Percentiles rank a stretch among this genome's conserved stretches.
Conservation (phyloP, 2,888 invertebrate species). For the Pollenia angustigena region DNA sequence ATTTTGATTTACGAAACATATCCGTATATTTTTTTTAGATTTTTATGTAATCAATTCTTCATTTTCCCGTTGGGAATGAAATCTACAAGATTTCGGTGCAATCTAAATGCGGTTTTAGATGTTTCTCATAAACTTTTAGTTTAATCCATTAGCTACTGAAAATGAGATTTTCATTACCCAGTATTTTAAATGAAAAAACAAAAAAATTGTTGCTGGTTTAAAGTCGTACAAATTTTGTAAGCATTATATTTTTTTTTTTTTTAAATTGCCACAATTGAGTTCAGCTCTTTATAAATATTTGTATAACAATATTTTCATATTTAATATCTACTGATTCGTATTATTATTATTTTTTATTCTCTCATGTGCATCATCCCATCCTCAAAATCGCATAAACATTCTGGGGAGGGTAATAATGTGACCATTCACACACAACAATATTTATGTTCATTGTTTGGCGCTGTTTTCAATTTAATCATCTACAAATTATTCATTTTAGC, state of each 20-base stretch:
- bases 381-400: background rate
- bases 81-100: too few species aligned
- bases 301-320: background rate
- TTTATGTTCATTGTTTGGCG: conserved; percentile 63
- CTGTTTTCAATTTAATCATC: conserved; percentile 61
- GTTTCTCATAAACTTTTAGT: background rate
- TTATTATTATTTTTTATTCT: conserved; percentile 2
- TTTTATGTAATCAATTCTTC: too few species aligned
- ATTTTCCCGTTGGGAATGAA: too few species aligned
- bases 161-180: background rate
- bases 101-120: too few species aligned
- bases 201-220: conserved; percentile 28
- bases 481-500: conserved; percentile 48
- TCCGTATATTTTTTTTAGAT: too few species aligned
- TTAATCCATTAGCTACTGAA: background rate
- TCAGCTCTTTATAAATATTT: conserved; percentile 35
- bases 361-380: conserved; percentile 17
- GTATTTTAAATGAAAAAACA: background rate
- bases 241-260: background rate
- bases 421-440: conserved; percentile 7
- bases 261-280: conserved; percentile 64
- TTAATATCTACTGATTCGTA: background rate
- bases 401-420: background rate
- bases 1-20: too few species aligned
- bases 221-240: conserved; percentile 2